Evolutionary conservation across 2,113 vertebrate species (phyloP).

Genomic region (Pluvianellus socialis): DNA sequence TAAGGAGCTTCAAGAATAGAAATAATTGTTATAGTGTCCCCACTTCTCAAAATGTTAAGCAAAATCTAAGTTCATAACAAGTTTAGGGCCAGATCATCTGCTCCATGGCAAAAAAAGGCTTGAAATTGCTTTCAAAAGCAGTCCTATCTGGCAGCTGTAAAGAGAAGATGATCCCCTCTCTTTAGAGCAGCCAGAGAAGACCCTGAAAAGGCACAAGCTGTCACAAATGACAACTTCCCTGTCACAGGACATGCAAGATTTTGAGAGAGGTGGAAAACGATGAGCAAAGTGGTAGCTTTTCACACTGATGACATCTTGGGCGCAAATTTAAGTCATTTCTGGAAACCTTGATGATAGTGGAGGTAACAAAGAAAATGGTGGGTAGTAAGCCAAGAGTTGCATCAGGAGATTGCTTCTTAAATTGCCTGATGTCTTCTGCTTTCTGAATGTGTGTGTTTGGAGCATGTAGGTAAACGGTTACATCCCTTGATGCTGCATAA

Average conservation of each 20-base stretch:
- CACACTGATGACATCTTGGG: background rate
- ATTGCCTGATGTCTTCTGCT: background rate
- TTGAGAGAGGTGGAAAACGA: background rate
- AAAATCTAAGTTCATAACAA: background rate
- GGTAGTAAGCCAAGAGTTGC: background rate
- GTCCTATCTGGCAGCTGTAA: background rate
- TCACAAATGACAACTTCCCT: background rate
- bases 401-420: background rate
- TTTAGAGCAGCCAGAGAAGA: background rate
- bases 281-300: background rate
- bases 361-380: background rate
- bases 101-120: background rate
- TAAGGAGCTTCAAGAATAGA: background rate
- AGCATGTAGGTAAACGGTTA: background rate
- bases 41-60: background rate
- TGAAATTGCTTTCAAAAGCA: background rate
- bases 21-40: background rate
- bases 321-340: background rate
- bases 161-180: background rate
- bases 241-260: background rate
- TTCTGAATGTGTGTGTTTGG: background rate
- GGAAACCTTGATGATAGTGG: background rate
- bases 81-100: background rate
- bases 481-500: background rate
- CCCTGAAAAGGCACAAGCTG: background rate